Evolutionary conservation across 1,140 invertebrate genomes (phyloP), one percentile per base, ranked within the genome.

Genomic region (Euura lappo): DNA sequence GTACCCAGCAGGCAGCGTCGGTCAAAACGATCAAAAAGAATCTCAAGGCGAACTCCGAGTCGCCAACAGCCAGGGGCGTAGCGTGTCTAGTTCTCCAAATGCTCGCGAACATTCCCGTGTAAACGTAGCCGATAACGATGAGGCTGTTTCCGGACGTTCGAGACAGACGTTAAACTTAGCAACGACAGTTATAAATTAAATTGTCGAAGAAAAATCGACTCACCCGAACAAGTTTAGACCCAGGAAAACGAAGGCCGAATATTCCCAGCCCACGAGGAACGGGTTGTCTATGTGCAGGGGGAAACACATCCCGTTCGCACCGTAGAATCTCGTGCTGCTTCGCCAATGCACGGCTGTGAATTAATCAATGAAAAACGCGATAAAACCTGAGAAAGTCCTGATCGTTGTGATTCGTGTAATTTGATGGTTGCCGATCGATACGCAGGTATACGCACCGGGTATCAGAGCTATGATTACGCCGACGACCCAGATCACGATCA

Each of bases 21-120:
- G 93, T 93, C 13, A 93, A 81, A 2, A 95, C 93, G 71, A 95
- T 94, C 74, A 94, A 90, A 76, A 94, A 94, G 81, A 94, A 94
- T 72, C 94, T 87, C 8, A 92, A 83, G 2, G 92, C 92, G 78
- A 95, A 92, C 80, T 93, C 92, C 45, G 89, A 92, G 84, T 92
- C 93, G 51, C 88, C 86, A 45, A 89, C 86, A 44, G 88, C 90
- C 60, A 93, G 79, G 45, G 91, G 86, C 67, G 91, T 91, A 68
- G 90, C 89, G 76, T 89, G 84, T 72, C 92, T 85, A 13, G 92
- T 91, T 77, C 89, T 86, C 82, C 89, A 90, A 78, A 94, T 92
- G 71, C 90, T 93, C 28, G 88, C 81, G 69, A 94, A 92, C 84
- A 95, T 91, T 11, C 89, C 90, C 2, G 86, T 85, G 78, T 94